Percentiles rank a stretch among this genome's conserved stretches.
Conservation (phyloP, 2,113 vertebrate species). For the Podarcis cretensis region DNA sequence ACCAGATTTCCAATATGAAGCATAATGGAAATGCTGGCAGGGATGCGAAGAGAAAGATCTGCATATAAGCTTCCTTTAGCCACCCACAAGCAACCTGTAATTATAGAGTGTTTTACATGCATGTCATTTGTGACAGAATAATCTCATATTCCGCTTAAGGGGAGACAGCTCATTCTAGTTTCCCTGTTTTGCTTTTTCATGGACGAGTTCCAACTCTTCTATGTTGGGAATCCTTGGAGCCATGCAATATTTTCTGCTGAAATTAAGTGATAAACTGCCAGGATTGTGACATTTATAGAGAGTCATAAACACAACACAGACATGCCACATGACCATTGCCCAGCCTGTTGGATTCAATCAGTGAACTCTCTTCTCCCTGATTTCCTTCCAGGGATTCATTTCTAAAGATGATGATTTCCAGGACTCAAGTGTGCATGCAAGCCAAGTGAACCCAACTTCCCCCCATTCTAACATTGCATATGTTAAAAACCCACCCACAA, state of each 20-base stretch:
- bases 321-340: slow-evolving; percentile 12
- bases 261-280: slow-evolving; percentile 26
- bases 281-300: slow-evolving; percentile 6
- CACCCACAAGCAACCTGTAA: background rate
- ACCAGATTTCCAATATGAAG: background rate
- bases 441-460: background rate
- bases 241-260: background rate
- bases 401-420: background rate
- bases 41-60: background rate
- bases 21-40: fast-evolving
- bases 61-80: background rate
- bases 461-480: background rate
- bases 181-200: fast-evolving
- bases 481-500: background rate
- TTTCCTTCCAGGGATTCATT: background rate
- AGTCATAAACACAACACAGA: background rate
- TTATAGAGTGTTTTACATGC: background rate
- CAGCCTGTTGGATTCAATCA: slow-evolving; percentile 11
- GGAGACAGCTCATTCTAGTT: background rate
- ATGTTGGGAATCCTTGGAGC: background rate
- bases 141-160: background rate
- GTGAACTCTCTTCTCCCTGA: slow-evolving; percentile 24
- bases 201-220: background rate
- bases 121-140: background rate
- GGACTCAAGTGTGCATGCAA: background rate